Percentiles rank a stretch among this genome's conserved stretches.
phyloP scores from a whole-genome alignment of 1,140 invertebrate species.

The Drosophila miranda region DNA sequence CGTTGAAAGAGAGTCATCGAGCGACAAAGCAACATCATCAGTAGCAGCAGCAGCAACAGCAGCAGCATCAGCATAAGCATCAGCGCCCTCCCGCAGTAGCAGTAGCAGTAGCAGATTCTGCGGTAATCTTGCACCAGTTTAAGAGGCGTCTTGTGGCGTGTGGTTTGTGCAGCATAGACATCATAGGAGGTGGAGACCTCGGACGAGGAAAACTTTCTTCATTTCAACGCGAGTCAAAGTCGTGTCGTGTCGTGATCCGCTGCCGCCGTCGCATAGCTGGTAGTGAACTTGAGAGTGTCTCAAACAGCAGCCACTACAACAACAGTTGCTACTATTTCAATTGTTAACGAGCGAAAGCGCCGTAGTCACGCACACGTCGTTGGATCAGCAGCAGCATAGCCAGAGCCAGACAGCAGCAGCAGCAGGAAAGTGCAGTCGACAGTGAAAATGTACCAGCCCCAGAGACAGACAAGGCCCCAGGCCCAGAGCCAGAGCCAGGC shows the following conservation, averaged over 20 bases:
- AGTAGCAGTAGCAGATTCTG: slow-evolving; percentile 16
- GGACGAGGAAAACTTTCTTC: slow-evolving; percentile 58
- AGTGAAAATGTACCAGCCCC: slow-evolving; percentile 68
- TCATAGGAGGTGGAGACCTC: slow-evolving; percentile 11
- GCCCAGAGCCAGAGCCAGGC: slow-evolving; percentile 13
- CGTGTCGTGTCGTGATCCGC: slow-evolving; percentile 53
- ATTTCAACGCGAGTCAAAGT: slow-evolving; percentile 30
- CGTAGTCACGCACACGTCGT: slow-evolving; percentile 64
- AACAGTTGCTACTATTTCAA: slow-evolving; percentile 74
- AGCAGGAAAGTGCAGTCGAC: slow-evolving; percentile 62
- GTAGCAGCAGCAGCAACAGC: too few relatives aligned
- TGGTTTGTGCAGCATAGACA: neutral
- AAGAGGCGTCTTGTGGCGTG: too few relatives aligned
- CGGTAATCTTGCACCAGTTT: slow-evolving; percentile 50
- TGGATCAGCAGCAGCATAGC: slow-evolving; percentile 28
- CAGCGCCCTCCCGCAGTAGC: too few relatives aligned
- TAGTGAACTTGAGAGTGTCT: slow-evolving; percentile 48
- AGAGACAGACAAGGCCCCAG: slow-evolving; percentile 32
- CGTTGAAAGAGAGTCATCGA: slow-evolving; percentile 20
- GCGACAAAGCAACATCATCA: neutral
- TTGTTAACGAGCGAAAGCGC: slow-evolving; percentile 82
- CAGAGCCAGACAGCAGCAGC: slow-evolving; percentile 1
- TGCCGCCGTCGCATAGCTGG: slow-evolving; percentile 45
- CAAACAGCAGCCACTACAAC: slow-evolving; percentile 6
- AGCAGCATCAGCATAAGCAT: neutral